Evolutionary conservation across 2,888 invertebrate genomes (phyloP), one percentile per base, ranked within the genome.

Genomic region (Lasius fuliginosus): DNA sequence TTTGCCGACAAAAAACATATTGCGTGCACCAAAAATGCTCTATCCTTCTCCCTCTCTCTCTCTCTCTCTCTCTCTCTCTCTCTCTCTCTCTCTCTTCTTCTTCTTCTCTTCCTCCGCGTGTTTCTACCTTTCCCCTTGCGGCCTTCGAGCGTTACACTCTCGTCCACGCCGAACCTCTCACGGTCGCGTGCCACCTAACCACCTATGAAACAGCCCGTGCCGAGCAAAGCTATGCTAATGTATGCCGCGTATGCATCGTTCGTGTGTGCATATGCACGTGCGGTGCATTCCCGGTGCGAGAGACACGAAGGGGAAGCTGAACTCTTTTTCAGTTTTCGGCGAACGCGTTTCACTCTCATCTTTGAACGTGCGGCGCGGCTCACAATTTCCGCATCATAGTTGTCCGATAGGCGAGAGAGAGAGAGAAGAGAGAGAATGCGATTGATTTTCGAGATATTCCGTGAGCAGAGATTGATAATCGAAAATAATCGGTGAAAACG

Each of bases 141-240:
- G 60, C 85, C 83, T 85, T 76, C 82, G 40, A 62, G 49, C 83
- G 62, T 23, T 75, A 40, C 53, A 30, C 53, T 75, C 58, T 79
- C 87, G 81, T 85, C 84, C 86, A 82, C 85, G 86, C 84, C 82
- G 85, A 81, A 86, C 84, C 88, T 91, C 87, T 87, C 86, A 86
- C 86, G 88, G 92, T 91, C 92, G 92, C 92, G 92, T 92, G 92
- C 92, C 92, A 85, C 85, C 89, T 90, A 92, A 92, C 91, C 91
- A 88, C 89, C 90, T 91, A 92, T 92, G 91, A 92, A 91, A 89
- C 91, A 89, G 86, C 88, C 90, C 86, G 90, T 88, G 91, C 91
- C 90, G 87, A 87, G 89, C 87, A 91, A 91, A 91, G 89, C 92
- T 92, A 92, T 91, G 92, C 90, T 92, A 92, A 92, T 92, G 88